Evolutionary conservation across 2,888 invertebrate genomes (phyloP), one percentile per base, ranked within the genome.

Genomic region (Lysandra coridon): DNA sequence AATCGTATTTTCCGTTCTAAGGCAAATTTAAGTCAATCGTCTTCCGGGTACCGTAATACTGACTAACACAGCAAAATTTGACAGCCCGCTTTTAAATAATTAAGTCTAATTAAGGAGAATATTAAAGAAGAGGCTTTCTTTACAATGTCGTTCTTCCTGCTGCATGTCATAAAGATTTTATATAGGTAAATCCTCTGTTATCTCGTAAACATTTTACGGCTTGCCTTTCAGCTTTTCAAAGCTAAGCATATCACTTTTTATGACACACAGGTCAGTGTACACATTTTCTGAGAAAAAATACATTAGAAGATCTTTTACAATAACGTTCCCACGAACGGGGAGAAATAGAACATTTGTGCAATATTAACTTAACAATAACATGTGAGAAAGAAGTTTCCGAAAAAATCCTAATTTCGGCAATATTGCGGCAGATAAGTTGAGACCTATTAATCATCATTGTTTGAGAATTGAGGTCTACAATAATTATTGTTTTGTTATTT

Each of bases 171-270:
- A 69, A 69, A 69, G 5, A 37, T 69, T 69, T 69, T 69, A 69
- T 69, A 69, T 69, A 69, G 69, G 69, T 69, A 69, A 69, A 69
- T 69, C 69, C 69, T 69, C 75, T 23, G 23, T 30, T 30, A 75
- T 75, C 49, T 44, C 75, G 75, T 75, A 75, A 75, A 75, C 23
- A 23, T 75, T 75, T 75, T 75, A 75, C 44, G 75, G 14, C 30
- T 44, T 75, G 23, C 75, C 75, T 49, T 49, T 44, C 49, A 75
- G 23, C 75, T 23, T 44, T 49, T n/a, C 75, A 75, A 75, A 75
- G 44, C 75, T 75, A 75, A 75, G 30, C 75, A 12, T 69, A 69
- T 69, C 69, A 33, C 37, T 69, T 69, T 69, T 69, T 69, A 69
- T 69, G 69, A 69, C 69, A 64, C 64, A 12, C 64, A 30, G 33